Percentiles rank a stretch among this genome's conserved stretches.
These are phyloP conservation scores for Zaprionus gabonicus DNA, from an alignment of 1,140 invertebrate genomes.

Conservation along the genomic window DNA sequence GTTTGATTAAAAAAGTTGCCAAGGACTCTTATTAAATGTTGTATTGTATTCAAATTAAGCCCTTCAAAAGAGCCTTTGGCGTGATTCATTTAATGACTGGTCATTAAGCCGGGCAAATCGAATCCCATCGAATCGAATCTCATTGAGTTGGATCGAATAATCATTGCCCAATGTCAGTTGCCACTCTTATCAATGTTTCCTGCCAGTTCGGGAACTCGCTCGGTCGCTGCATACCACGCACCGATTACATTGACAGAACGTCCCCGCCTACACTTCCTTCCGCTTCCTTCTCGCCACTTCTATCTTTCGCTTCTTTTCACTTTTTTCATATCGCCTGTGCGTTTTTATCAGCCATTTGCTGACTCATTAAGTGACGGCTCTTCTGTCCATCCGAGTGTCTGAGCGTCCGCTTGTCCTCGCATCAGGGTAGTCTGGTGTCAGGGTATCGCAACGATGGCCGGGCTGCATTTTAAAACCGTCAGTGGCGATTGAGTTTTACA, in stretches of 20 bases:
- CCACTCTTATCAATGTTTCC: constrained; percentile 78
- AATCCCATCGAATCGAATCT: constrained; percentile 39
- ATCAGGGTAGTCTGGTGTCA: constrained; percentile 10
- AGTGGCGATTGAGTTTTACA: constrained; percentile 83
- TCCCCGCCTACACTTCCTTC: constrained; percentile 1
- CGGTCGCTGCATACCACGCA: constrained; percentile 55
- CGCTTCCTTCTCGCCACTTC: background rate
- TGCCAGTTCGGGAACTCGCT: constrained; percentile 65
- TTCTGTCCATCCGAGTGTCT: constrained; percentile 20
- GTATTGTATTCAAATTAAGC: constrained; percentile 37
- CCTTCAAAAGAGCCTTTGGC: constrained; percentile 19
- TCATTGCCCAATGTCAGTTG: constrained; percentile 71
- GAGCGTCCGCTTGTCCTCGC: background rate
- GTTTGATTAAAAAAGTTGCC: constrained; percentile 69
- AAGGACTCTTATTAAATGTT: constrained; percentile 49
- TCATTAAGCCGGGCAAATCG: constrained; percentile 58
- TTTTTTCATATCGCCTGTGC: constrained; percentile 66
- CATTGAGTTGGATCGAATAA: constrained; percentile 47
- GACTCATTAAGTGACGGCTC: constrained; percentile 71
- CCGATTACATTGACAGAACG: constrained; percentile 61
- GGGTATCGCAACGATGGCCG: constrained; percentile 45
- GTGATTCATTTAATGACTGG: constrained; percentile 55
- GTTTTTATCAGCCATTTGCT: constrained; percentile 83
- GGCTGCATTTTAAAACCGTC: constrained; percentile 79
- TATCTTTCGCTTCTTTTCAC: background rate